Base-by-base conservation (phyloP, 2,797 vertebrate genomes). In the Pantherophis vulpinus region DNA sequence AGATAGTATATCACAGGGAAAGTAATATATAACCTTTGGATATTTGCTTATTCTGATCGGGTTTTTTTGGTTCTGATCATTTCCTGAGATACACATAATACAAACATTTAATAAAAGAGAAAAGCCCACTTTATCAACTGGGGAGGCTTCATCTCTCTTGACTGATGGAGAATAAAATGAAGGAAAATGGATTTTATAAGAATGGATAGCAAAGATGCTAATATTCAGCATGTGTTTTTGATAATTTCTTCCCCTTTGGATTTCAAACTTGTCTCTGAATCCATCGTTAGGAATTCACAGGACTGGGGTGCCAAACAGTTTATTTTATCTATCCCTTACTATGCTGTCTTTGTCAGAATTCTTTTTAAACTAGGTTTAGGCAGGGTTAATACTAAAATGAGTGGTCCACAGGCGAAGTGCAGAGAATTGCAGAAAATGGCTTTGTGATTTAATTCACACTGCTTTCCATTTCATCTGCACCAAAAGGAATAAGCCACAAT, bases 321-420 rank as follows among this genome's bases (percentile, higher is more conserved):
- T 88, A 66, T 93, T 91, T 91, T 56, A 60, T 79, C 86, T 60
- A n/a, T 16, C 87, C 55, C 42, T 70, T 59, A 86, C 58, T 60
- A 93, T 51, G 18, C 54, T 87, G 23, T 88, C 91, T 47, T 87
- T 91, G 42, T 88, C 56, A 91, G 86, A 70, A 91, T 88, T 93
- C 42, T 88, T 91, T 91, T 86, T 88, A 93, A 88, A 88, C 86
- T 25, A 51, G 61, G 60, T 93, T 93, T 86, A 90, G 61, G n/a
- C 86, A 42, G 63, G 66, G 42, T 88, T 91, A 93, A 93, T 91
- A 29, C 47, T 60, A 47, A 55, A 66, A 60, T 88, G 60, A 88
- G 63, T 32, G 23, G 60, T 29, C 42, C 27, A 88, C 86, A 88
- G 61, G 92, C 51, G 25, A 88, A 91, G 86, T 42, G 51, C 1